Percentiles rank a stretch among this genome's conserved stretches.
Conservation (phyloP, 2,888 invertebrate genomes). For the Melanostoma scalare region DNA sequence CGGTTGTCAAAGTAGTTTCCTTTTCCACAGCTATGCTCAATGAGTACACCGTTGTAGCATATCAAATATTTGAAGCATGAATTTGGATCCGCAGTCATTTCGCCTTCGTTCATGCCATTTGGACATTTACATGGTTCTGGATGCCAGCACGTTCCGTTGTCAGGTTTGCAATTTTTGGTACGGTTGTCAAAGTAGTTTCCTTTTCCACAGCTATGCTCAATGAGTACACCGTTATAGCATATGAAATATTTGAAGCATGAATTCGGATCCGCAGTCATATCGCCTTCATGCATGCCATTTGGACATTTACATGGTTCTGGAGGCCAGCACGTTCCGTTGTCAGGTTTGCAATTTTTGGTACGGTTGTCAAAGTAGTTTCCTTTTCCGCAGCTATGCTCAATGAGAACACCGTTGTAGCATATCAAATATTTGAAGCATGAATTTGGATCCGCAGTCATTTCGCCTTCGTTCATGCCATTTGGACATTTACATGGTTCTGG, state of each 20-base stretch:
- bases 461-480: conserved; percentile 68
- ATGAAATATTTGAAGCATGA: conserved; percentile 20
- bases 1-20: conserved; percentile 70
- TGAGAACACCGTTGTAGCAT: conserved; percentile 45
- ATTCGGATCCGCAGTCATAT: conserved; percentile 59
- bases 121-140: conserved; percentile 3
- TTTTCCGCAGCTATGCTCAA: conserved; percentile 70
- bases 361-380: conserved; percentile 70
- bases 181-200: conserved; percentile 70
- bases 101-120: conserved; percentile 68
- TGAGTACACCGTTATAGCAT: conserved; percentile 47
- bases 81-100: conserved; percentile 59
- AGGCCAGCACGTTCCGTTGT: conserved; percentile 54
- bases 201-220: conserved; percentile 70
- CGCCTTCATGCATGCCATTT: conserved; percentile 68
- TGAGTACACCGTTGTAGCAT: conserved; percentile 45
- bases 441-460: conserved; percentile 59
- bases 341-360: conserved; percentile 40
- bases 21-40: conserved; percentile 70
- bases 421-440: conserved; percentile 20
- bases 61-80: conserved; percentile 20
- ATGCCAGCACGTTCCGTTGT: conserved; percentile 54
- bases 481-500: conserved; percentile 3
- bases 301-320: conserved; percentile 3
- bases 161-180: conserved; percentile 40